phyloP scores from a whole-genome alignment of 1,140 invertebrate species.

The Oedothorax gibbosus region DNA sequence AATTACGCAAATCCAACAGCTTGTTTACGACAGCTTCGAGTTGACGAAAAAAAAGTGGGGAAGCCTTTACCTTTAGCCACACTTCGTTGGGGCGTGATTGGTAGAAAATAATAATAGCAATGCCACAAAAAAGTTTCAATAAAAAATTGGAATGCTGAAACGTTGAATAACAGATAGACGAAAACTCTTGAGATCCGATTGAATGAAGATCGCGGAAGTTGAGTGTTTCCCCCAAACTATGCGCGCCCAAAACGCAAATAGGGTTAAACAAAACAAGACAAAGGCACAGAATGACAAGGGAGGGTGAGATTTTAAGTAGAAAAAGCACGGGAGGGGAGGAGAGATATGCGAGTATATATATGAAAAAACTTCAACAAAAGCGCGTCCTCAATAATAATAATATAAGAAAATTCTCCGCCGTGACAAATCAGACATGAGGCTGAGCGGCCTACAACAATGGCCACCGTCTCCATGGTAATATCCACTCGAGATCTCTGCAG shows the following conservation, averaged over 20 bases:
- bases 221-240: conserved; percentile 15
- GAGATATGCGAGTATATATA: conserved; percentile 5
- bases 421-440: conserved; percentile 58
- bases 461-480: conserved; percentile 59
- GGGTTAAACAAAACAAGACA: conserved; percentile 60
- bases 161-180: conserved; percentile 56
- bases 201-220: conserved; percentile 50
- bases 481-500: conserved; percentile 57
- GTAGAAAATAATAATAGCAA: conserved; percentile 19
- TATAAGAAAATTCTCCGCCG: conserved; percentile 58
- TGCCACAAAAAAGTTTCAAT: conserved; percentile 15
- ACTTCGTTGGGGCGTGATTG: conserved; percentile 16
- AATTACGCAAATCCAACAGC: conserved; percentile 55
- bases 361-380: conserved; percentile 45
- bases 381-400: conserved; percentile 5
- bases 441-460: conserved; percentile 57
- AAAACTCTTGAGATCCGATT: conserved; percentile 55
- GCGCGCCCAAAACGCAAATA: conserved; percentile 43
- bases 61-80: conserved; percentile 36
- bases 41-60: conserved; percentile 1
- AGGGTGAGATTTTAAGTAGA: conserved; percentile 58
- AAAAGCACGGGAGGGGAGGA: conserved; percentile 39
- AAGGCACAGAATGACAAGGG: conserved; percentile 56
- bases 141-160: conserved; percentile 24
- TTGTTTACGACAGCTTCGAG: conserved; percentile 50